A percentile compares a stretch with the other conserved stretches of the same genome.
Evolutionary conservation across 1,140 invertebrate genomes (phyloP).

Genomic region (Whitmania pigra): DNA sequence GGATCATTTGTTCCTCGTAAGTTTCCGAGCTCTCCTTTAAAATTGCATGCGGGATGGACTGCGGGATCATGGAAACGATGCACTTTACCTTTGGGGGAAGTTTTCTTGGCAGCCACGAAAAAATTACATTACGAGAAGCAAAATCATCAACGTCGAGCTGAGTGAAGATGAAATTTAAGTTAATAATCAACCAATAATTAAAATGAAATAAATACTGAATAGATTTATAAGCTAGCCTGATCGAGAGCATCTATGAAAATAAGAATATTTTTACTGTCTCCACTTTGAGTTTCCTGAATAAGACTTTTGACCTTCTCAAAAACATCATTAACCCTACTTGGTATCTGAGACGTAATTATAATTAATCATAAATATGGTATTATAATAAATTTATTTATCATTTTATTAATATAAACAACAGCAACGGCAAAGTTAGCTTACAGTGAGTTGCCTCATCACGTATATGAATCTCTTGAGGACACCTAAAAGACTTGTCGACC

Average conservation of each 20-base stretch:
- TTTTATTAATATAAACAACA: not conserved
- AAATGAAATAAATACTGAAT: not conserved
- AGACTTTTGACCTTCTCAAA: too few species aligned
- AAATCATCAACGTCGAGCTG: too few species aligned
- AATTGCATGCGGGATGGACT: conserved; percentile 14
- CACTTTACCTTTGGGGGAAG: conserved; percentile 20
- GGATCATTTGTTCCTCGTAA: too few species aligned
- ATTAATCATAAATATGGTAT: too few species aligned
- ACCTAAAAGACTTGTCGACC: conserved; percentile 19
- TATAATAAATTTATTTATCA: too few species aligned
- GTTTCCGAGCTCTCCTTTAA: not conserved
- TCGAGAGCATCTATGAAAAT: conserved; percentile 23
- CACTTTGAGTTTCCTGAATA: not conserved
- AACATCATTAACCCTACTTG: too few species aligned
- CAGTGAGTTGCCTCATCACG: conserved; percentile 8
- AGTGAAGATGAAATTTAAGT: too few species aligned
- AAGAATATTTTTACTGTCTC: not conserved
- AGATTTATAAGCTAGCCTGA: conserved; percentile 9
- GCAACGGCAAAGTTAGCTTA: conserved; percentile 2
- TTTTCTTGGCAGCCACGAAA: conserved; percentile 22
- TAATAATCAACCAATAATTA: not conserved
- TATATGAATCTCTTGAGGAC: conserved; percentile 19
- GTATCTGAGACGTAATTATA: too few species aligned
- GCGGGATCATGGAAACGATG: conserved; percentile 16
- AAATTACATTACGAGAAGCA: conserved; percentile 1